These are phyloP conservation scores for Heterohyrax brucei DNA, from an alignment of 2,797 vertebrate genomes.

Conservation along the genomic window DNA sequence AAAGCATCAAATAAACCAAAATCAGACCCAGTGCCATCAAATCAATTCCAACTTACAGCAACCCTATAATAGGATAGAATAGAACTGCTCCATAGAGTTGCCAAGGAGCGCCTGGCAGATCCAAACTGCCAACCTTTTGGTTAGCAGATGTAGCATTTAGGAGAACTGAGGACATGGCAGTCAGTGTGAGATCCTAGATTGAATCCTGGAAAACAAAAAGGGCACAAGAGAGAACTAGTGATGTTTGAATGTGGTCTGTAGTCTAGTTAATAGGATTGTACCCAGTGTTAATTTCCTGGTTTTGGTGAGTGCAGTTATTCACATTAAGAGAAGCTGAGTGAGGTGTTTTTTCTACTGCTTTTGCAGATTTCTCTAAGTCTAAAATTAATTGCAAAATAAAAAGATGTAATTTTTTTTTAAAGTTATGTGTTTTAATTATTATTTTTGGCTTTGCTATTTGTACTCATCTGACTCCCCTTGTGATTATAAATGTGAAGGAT, in stretches of 20 bases:
- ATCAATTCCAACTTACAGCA: no score
- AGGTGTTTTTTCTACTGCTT: neutral
- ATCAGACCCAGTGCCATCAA: neutral
- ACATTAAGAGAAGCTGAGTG: neutral
- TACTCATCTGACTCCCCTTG: neutral
- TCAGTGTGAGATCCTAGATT: neutral
- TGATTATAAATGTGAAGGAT: neutral
- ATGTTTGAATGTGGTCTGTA: neutral
- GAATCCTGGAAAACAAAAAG: neutral
- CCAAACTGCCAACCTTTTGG: no score
- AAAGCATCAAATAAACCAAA: neutral
- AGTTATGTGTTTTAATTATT: neutral
- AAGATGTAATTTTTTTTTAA: neutral
- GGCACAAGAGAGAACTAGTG: neutral
- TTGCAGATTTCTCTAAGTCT: neutral
- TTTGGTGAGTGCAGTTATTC: conserved; percentile 41
- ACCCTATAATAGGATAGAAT: no score
- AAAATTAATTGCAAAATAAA: conserved; percentile 33
- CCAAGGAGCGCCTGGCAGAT: no score
- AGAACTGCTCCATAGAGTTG: no score
- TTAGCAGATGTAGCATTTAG: no score
- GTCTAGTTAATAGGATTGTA: neutral
- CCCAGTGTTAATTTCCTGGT: neutral
- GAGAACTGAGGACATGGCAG: neutral
- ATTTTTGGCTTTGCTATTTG: neutral